Conservation (phyloP, 2,113 vertebrate species). For the Pipra filicauda region DNA sequence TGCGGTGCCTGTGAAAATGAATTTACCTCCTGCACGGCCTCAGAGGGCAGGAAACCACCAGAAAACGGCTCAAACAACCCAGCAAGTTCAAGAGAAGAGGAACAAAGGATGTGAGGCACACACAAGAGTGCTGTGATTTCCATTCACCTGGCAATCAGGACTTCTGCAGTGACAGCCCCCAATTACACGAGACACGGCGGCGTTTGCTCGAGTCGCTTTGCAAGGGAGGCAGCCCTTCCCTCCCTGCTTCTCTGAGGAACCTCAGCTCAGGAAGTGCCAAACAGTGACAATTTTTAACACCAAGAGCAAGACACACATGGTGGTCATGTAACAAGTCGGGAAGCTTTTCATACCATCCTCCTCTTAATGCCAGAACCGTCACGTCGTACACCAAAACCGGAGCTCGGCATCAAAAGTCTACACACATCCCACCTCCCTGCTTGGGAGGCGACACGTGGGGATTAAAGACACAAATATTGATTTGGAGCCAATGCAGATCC, state of each 20-base stretch:
- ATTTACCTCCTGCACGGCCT: neutral
- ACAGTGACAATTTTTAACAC: neutral
- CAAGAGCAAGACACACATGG: neutral
- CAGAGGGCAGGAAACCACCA: neutral
- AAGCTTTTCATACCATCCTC: neutral
- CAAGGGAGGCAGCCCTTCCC: neutral
- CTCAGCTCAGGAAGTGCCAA: neutral
- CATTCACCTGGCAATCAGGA: neutral
- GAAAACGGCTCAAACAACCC: neutral
- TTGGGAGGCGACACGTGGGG: conserved; percentile 20
- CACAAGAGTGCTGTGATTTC: neutral
- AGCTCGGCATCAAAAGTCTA: neutral
- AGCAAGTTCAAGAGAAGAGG: neutral
- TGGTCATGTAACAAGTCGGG: neutral
- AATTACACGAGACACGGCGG: neutral
- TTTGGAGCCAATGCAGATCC: conserved; percentile 19
- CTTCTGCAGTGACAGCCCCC: neutral
- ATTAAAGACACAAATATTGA: conserved; percentile 50
- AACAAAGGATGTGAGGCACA: neutral
- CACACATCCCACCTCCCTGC: neutral
- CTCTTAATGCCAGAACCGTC: neutral
- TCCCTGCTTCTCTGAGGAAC: neutral
- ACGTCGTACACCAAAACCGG: neutral
- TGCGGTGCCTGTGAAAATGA: neutral
- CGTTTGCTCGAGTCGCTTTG: neutral